These are phyloP conservation scores for Euproctis similis DNA, from an alignment of 2,888 invertebrate genomes.

Conservation along the genomic window DNA sequence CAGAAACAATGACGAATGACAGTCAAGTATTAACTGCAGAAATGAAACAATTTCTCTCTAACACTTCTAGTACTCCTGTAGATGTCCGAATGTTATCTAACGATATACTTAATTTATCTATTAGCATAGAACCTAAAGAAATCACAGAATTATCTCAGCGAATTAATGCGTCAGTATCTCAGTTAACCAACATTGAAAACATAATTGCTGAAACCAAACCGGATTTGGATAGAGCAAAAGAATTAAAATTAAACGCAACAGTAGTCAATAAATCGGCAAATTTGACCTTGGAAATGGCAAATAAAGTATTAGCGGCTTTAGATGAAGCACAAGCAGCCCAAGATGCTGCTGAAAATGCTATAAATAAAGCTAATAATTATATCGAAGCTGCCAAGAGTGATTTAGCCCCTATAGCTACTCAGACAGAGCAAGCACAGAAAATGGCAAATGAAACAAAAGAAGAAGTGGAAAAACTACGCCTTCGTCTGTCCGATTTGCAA, in stretches of 20 bases:
- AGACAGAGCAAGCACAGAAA: constrained; percentile 86
- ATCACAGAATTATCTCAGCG: constrained; percentile 87
- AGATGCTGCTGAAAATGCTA: constrained; percentile 86
- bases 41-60: constrained; percentile 81
- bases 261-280: constrained; percentile 81
- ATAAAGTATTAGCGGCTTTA: constrained; percentile 85
- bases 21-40: constrained; percentile 79
- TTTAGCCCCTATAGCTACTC: constrained; percentile 85
- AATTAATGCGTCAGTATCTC: constrained; percentile 90
- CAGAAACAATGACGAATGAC: constrained; percentile 79
- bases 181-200: constrained; percentile 92
- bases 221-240: constrained; percentile 85
- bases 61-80: constrained; percentile 80
- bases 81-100: constrained; percentile 82
- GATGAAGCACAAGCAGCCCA: constrained; percentile 89
- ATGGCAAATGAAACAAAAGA: constrained; percentile 86
- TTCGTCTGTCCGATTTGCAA: constrained; percentile 84
- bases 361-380: constrained; percentile 86
- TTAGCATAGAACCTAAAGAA: constrained; percentile 91
- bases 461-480: constrained; percentile 83
- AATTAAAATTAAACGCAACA: constrained; percentile 82
- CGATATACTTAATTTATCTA: constrained; percentile 84
- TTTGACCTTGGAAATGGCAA: constrained; percentile 80
- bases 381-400: constrained; percentile 86
- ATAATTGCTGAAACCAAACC: constrained; percentile 92